Percentiles rank a stretch among this genome's conserved stretches.
Conservation (phyloP, 2,888 invertebrate genomes). For the Drosophila stalkeri region DNA sequence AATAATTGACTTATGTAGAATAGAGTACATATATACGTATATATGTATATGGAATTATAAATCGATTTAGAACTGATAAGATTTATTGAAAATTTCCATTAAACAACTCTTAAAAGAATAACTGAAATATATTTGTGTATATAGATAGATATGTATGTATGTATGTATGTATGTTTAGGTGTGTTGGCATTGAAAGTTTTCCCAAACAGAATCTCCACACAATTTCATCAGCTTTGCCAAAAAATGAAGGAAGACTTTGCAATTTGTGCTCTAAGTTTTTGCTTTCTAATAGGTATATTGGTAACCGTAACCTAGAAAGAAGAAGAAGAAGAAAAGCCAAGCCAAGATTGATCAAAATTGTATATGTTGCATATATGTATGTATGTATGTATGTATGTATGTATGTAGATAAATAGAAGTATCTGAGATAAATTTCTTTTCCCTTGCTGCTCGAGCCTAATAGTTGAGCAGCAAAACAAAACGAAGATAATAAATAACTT, state of each 20-base stretch:
- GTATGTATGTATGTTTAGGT: neutral
- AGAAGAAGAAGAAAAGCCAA: conserved; percentile 50
- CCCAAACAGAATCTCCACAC: conserved; percentile 23
- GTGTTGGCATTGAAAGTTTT: neutral
- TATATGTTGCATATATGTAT: neutral
- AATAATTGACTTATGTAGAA: conserved; percentile 24
- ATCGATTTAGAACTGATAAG: neutral
- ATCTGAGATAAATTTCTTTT: conserved; percentile 17
- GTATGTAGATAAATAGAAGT: neutral
- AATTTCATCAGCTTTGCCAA: conserved; percentile 55
- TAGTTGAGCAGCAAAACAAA: conserved; percentile 43
- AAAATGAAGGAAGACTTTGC: conserved; percentile 41
- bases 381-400: neutral
- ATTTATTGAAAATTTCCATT: conserved; percentile 42
- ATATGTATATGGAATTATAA: neutral
- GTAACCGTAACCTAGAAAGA: conserved; percentile 75
- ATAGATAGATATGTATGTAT: neutral
- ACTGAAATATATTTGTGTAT: neutral
- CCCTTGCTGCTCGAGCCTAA: neutral
- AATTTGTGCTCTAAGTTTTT: conserved; percentile 11
- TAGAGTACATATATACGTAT: neutral
- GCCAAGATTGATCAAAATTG: conserved; percentile 30
- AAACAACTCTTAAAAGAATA: conserved; percentile 26
- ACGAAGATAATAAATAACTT: conserved; percentile 61
- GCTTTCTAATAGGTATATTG: conserved; percentile 68